Evolutionary conservation across 2,888 invertebrate species (phyloP).

Genomic region (Scrobipalpa costella): DNA sequence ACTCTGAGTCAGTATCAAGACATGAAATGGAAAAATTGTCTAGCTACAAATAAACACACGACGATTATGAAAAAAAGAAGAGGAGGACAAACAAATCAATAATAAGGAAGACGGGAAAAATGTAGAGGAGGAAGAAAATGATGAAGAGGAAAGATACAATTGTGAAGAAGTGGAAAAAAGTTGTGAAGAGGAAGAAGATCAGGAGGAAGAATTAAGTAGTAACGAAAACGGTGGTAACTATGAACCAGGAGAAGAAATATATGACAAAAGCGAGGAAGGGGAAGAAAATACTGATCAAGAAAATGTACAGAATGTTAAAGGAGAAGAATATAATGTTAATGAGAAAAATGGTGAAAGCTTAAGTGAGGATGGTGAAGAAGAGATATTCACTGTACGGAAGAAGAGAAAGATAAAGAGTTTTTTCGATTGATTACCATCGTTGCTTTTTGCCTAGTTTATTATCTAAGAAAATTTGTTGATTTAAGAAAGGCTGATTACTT

Average conservation of each 20-base stretch:
- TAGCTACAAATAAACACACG: background rate
- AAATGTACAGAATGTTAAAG: too few relatives aligned
- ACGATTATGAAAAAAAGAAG: too few relatives aligned
- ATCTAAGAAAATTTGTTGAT: too few relatives aligned
- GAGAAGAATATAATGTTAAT: too few relatives aligned
- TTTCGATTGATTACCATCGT: background rate
- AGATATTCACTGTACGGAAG: background rate
- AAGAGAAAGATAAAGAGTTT: background rate
- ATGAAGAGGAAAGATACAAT: background rate
- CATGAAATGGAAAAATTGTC: background rate
- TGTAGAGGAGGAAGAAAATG: background rate
- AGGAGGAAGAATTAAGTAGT: too few relatives aligned
- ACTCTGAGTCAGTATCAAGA: too few relatives aligned
- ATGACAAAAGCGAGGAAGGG: background rate
- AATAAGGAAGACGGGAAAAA: background rate
- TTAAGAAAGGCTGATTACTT: too few relatives aligned
- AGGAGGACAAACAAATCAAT: too few relatives aligned
- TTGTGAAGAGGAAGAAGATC: too few relatives aligned
- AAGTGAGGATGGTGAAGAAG: background rate
- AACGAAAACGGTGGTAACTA: background rate
- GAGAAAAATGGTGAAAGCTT: too few relatives aligned
- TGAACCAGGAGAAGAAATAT: background rate
- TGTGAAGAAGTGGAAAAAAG: too few relatives aligned
- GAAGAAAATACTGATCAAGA: background rate
- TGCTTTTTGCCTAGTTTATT: too few relatives aligned